phyloP scores from a whole-genome alignment of 2,797 vertebrate species.

The Sebastes reedi region DNA sequence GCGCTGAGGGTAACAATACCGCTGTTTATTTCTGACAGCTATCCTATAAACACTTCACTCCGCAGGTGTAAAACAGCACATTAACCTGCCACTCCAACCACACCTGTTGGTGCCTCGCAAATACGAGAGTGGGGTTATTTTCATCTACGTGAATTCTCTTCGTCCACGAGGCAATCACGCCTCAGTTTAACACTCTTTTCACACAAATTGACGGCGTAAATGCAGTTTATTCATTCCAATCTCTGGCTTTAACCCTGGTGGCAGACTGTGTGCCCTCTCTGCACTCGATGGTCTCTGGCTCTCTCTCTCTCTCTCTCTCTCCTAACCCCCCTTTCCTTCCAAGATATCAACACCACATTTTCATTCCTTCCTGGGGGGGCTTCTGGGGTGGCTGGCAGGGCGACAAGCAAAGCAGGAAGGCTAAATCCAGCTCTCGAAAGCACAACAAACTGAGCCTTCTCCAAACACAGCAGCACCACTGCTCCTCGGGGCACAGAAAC shows the following conservation, averaged over 20 bases:
- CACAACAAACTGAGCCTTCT: conserved; percentile 75
- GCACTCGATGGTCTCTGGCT: conserved; percentile 8
- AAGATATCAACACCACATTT: conserved; percentile 66
- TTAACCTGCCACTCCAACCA: conserved; percentile 38
- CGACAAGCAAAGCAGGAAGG: conserved; percentile 78
- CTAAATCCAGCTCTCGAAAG: conserved; percentile 73
- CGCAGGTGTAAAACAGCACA: conserved; percentile 47
- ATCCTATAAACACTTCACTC: conserved; percentile 42
- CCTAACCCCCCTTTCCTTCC: conserved; percentile 15
- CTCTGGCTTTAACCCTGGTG: background rate
- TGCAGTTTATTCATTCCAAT: background rate
- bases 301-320: background rate
- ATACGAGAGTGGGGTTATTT: background rate
- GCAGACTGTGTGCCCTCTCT: conserved; percentile 14
- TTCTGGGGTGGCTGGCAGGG: conserved; percentile 64
- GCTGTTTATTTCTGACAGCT: conserved; percentile 40
- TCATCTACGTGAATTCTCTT: background rate
- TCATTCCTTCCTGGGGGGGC: conserved; percentile 61
- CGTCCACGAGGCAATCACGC: background rate
- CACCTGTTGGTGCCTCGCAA: conserved; percentile 7
- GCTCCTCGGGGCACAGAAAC: conserved; percentile 47
- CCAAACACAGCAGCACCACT: conserved; percentile 59
- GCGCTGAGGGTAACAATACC: background rate
- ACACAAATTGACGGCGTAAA: background rate
- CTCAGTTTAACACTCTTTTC: background rate